A percentile compares a stretch with the other conserved stretches of the same genome.
Conservation (phyloP, 2,797 vertebrate species). For the Typhlichthys eigenmanni region DNA sequence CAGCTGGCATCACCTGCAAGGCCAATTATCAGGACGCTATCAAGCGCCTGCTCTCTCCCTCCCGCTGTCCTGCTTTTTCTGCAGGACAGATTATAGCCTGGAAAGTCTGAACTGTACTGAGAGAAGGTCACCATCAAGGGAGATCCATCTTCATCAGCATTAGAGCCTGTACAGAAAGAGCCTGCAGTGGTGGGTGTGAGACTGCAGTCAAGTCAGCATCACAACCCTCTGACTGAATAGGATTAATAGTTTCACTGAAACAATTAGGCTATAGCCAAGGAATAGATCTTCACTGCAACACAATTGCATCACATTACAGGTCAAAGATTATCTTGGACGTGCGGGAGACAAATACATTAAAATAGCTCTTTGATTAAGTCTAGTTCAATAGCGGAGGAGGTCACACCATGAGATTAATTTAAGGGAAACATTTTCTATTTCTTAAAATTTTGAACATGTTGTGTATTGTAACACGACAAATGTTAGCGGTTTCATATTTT, state of each 20-base stretch:
- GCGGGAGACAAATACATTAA: slow-evolving; percentile 23
- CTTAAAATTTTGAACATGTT: background rate
- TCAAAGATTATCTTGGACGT: slow-evolving; percentile 20
- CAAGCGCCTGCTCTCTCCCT: slow-evolving; percentile 9
- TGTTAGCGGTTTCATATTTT: background rate
- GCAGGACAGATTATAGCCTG: no score
- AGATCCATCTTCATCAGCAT: slow-evolving; percentile 28
- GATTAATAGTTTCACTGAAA: slow-evolving; percentile 16
- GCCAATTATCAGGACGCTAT: slow-evolving; percentile 43
- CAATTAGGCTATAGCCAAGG: slow-evolving; percentile 36
- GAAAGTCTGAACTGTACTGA: slow-evolving; percentile 16
- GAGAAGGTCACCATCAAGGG: slow-evolving; percentile 42
- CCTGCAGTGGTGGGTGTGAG: slow-evolving; percentile 6
- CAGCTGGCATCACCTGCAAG: slow-evolving; percentile 22
- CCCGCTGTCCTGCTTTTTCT: background rate
- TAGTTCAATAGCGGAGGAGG: slow-evolving; percentile 8
- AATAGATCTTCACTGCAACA: slow-evolving; percentile 46
- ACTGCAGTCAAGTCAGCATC: slow-evolving; percentile 5
- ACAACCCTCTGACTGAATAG: slow-evolving; percentile 7
- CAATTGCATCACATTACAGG: slow-evolving; percentile 26
- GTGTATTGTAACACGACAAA: background rate
- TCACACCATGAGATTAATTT: slow-evolving; percentile 8
- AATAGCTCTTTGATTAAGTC: slow-evolving; percentile 32
- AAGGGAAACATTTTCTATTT: no score
- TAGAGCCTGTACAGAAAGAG: slow-evolving; percentile 1